Conservation (phyloP, 2,797 vertebrate species). For the Megalops cyprinoides region DNA sequence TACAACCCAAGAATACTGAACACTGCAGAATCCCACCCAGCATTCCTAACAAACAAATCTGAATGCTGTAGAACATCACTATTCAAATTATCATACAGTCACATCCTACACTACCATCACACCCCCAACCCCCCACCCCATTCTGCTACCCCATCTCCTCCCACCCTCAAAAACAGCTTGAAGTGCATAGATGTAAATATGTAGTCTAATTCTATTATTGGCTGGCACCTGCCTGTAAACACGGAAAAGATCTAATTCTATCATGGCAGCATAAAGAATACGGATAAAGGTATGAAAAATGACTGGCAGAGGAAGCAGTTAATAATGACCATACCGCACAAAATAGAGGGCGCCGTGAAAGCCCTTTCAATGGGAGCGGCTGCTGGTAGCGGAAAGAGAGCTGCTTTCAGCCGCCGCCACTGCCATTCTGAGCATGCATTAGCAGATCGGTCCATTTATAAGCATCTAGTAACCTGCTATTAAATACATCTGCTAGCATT, state of each 20-base stretch:
- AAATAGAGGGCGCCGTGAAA: constrained; percentile 47
- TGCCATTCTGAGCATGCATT: background rate
- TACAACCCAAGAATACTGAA: too few species aligned
- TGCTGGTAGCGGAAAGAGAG: constrained; percentile 38
- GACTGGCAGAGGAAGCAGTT: constrained; percentile 35
- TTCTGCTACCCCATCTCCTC: background rate
- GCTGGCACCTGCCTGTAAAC: background rate
- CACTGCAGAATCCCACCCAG: background rate
- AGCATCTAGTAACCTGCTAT: constrained; percentile 28
- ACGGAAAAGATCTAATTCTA: background rate
- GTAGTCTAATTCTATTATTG: background rate
- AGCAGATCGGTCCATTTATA: constrained; percentile 12
- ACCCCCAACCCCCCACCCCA: background rate
- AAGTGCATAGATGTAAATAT: too few species aligned
- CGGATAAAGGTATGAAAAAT: background rate
- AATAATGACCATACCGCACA: constrained; percentile 44
- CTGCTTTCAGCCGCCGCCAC: background rate
- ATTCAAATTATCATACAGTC: background rate
- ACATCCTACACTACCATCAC: background rate
- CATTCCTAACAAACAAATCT: background rate
- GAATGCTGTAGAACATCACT: background rate
- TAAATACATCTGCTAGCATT: constrained; percentile 37
- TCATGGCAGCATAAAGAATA: background rate
- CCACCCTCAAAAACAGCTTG: constrained; percentile 1
- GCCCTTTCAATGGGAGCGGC: constrained; percentile 42